phyloP scores from a whole-genome alignment of 2,888 invertebrate species.

The Halictus quadricinctus region DNA sequence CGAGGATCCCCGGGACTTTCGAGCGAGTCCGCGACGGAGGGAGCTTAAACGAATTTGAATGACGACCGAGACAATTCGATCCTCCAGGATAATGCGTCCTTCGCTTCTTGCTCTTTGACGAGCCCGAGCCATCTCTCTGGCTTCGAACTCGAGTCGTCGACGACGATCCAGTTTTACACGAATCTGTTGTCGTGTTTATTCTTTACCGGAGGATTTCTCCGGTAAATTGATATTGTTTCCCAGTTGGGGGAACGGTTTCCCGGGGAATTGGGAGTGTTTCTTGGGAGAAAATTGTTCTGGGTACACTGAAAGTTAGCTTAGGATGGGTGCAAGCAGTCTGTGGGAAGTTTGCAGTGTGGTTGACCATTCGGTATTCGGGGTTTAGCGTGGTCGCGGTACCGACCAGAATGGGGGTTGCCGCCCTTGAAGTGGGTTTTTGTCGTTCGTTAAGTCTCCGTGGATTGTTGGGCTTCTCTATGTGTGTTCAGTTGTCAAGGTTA shows the following conservation, averaged over 20 bases:
- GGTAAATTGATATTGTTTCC: not conserved
- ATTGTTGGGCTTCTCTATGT: not conserved
- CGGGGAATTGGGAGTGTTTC: not conserved
- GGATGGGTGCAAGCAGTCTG: not conserved
- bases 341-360: not conserved
- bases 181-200: not conserved
- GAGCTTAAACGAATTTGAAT: conserved; percentile 65
- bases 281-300: not conserved
- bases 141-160: not conserved
- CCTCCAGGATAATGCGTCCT: conserved; percentile 51
- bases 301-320: not conserved
- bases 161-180: not conserved
- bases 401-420: not conserved
- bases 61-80: conserved; percentile 44
- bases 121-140: not conserved
- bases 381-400: not conserved
- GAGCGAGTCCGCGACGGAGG: not conserved
- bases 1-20: conserved; percentile 28
- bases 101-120: conserved; percentile 36
- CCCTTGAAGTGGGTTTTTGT: not conserved
- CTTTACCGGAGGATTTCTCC: not conserved
- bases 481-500: too few species aligned
- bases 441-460: not conserved
- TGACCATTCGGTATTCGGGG: not conserved
- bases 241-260: not conserved